Evolutionary conservation across 2,888 invertebrate species (phyloP).

Genomic region (Tricholauxania praeusta): DNA sequence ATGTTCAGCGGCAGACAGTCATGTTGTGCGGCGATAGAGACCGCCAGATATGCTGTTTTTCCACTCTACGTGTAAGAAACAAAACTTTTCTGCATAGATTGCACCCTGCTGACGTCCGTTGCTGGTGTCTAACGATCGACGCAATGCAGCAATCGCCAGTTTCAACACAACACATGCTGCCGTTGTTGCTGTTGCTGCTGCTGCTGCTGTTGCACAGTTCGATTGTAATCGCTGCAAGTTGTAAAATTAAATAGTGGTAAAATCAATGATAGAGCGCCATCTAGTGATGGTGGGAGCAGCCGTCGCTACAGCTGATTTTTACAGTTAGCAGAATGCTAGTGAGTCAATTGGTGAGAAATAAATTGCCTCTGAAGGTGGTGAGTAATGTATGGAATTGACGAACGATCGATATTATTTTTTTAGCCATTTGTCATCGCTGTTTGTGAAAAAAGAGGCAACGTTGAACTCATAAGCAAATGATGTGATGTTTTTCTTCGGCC

Average conservation of each 20-base stretch:
- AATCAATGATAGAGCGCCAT: slow-evolving; percentile 47
- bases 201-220: slow-evolving; percentile 45
- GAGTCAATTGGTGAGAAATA: slow-evolving; percentile 23
- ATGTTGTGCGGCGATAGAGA: slow-evolving; percentile 8
- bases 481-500: too few species aligned
- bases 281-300: slow-evolving; percentile 36
- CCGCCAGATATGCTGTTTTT: slow-evolving; percentile 11
- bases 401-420: slow-evolving; percentile 2
- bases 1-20: slow-evolving; percentile 15
- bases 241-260: slow-evolving; percentile 49
- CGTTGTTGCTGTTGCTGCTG: neutral
- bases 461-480: too few species aligned
- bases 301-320: slow-evolving; percentile 38
- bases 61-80: slow-evolving; percentile 6
- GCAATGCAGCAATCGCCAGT: slow-evolving; percentile 1
- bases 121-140: neutral
- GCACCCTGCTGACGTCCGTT: slow-evolving; percentile 3
- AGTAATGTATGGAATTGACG: neutral
- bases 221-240: slow-evolving; percentile 57
- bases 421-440: slow-evolving; percentile 9
- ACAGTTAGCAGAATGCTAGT: slow-evolving; percentile 50
- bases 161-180: slow-evolving; percentile 15
- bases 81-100: neutral
- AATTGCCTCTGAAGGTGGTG: slow-evolving; percentile 40
- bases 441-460: neutral